Base-by-base conservation (phyloP, 64 coral and sea anemone genomes). In the Montipora cactus region DNA sequence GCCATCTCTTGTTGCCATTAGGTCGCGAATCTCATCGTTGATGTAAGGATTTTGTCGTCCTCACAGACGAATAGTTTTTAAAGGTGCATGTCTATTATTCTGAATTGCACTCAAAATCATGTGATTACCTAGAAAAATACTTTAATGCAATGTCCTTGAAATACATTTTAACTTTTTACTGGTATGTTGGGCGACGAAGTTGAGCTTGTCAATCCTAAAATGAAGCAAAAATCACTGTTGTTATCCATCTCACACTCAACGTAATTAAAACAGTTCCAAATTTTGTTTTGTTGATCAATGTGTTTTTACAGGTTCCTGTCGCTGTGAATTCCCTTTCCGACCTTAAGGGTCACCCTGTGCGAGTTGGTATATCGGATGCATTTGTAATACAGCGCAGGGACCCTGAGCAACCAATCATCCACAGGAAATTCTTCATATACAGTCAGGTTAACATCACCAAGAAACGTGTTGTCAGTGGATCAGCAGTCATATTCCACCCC, bases 361-460 rank as follows among this genome's bases (percentile, higher is more conserved):
- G 47, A 84, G 93, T 94, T 79, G 93, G 93, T 23, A 84, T 94
- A 9, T 89, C 93, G 13, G 93, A 94, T 78, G 88, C 93, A 28
- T 94, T 84, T 85, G 51, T 67, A 8, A 57, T 51, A 44, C 1
- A 2, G 3, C 22, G 23, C 7, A 15, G 7, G 59, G 9, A 21
- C 49, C 25, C 11, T 4, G 3, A 5, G 5, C 15, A 0, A 16
- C 47, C 13, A 20, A 48, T 50, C 49, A 47, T 45, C 20, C 67
- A 50, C 76, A 49, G 86, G 18, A 20, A 49, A 47, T 94, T 89
- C 55, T 90, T 90, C 67, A 73, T 94, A 10, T 94, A 94, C 69
- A 67, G 89, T n/a, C 58, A 75, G 18, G 87, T 94, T 21, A 49
- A 94, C 75, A 81, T 89, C 20, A 52, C 28, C 19, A 90, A 69